Evolutionary conservation across 2,888 invertebrate species (phyloP).

Genomic region (Nephrocerus scutellatus): DNA sequence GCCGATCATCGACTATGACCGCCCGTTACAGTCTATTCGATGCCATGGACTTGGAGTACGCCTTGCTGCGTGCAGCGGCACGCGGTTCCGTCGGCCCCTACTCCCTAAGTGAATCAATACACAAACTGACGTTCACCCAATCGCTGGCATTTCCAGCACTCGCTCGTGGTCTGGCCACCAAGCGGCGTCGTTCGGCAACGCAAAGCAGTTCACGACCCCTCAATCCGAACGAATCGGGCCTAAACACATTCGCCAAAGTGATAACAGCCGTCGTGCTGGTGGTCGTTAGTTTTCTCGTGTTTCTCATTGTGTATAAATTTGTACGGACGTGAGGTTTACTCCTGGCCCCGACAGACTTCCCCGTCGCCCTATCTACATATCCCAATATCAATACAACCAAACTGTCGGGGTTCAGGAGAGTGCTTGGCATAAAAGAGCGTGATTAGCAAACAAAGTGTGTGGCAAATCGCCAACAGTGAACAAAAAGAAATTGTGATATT

Average conservation of each 20-base stretch:
- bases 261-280: conserved; percentile 63
- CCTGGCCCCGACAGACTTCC: conserved; percentile 55
- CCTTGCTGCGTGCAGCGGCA: conserved; percentile 60
- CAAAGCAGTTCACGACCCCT: conserved; percentile 52
- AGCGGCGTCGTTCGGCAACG: conserved; percentile 53
- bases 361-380: conserved; percentile 43
- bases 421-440: conserved; percentile 35
- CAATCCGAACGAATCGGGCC: conserved; percentile 57
- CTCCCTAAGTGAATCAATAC: conserved; percentile 62
- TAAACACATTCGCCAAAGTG: conserved; percentile 65
- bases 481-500: conserved; percentile 7
- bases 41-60: conserved; percentile 64
- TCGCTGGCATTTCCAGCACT: conserved; percentile 66
- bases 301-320: conserved; percentile 66
- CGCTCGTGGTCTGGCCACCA: conserved; percentile 60
- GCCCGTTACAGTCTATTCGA: conserved; percentile 63
- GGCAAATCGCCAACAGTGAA: conserved; percentile 9
- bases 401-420: conserved; percentile 48
- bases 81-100: conserved; percentile 66
- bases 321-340: conserved; percentile 71
- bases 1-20: conserved; percentile 56
- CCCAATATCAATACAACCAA: conserved; percentile 36
- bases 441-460: conserved; percentile 30
- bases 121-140: conserved; percentile 67
- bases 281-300: conserved; percentile 63